These are phyloP conservation scores for Sylvia borin DNA, from an alignment of 2,797 vertebrate genomes.

Conservation along the genomic window DNA sequence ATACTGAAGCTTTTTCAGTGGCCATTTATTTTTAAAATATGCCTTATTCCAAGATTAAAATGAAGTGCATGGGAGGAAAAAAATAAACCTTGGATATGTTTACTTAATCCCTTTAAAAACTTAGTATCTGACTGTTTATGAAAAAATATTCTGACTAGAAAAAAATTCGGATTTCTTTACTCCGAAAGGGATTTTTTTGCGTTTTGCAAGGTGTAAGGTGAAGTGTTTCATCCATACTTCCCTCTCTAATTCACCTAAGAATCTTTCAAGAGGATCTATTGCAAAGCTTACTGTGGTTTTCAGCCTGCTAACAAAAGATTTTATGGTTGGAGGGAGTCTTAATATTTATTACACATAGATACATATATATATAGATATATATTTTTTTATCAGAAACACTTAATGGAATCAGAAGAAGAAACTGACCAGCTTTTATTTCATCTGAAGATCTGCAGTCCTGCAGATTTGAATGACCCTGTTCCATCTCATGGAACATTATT, in stretches of 20 bases:
- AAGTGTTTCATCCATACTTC: not conserved
- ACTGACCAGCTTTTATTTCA: not conserved
- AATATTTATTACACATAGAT: not conserved
- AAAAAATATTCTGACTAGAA: not conserved
- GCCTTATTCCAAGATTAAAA: not conserved
- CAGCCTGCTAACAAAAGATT: not conserved
- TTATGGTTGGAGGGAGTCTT: rapidly evolving
- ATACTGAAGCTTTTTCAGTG: not conserved
- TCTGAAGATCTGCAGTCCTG: not conserved
- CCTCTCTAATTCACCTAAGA: not conserved
- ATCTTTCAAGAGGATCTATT: not conserved
- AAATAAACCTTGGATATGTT: not conserved
- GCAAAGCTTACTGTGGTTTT: not conserved
- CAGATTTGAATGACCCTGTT: not conserved
- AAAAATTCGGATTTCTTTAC: not conserved
- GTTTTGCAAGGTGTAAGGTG: not conserved
- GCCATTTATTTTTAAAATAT: not conserved
- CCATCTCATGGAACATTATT: not conserved
- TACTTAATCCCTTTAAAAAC: not conserved
- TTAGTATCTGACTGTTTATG: not conserved
- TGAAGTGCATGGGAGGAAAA: not conserved
- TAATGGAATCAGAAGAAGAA: not conserved
- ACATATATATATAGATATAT: not conserved
- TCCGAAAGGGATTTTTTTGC: not conserved
- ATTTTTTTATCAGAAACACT: not conserved